These are phyloP conservation scores for Dasysyrphus albostriatus DNA, from an alignment of 2,888 invertebrate genomes.

Conservation along the genomic window DNA sequence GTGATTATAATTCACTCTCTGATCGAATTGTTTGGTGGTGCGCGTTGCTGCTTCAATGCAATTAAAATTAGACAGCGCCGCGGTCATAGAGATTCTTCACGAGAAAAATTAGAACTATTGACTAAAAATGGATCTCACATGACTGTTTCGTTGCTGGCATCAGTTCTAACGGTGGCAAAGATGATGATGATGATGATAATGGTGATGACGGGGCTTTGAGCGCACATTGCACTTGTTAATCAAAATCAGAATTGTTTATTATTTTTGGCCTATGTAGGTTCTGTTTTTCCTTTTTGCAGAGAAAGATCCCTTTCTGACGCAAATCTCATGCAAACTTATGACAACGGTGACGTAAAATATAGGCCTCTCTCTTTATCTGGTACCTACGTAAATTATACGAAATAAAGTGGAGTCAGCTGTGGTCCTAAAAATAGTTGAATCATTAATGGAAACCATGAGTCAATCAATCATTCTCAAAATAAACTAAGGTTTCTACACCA, in stretches of 20 bases:
- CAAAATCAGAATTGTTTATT: constrained; percentile 54
- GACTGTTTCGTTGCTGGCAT: constrained; percentile 30
- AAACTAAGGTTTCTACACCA: not conserved
- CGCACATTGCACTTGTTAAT: constrained; percentile 34
- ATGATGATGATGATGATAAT: constrained; percentile 29
- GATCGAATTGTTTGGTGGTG: constrained; percentile 59
- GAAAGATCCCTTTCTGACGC: constrained; percentile 42
- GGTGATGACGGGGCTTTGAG: constrained; percentile 42
- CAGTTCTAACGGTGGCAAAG: constrained; percentile 14
- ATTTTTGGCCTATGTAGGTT: not conserved
- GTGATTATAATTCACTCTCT: constrained; percentile 22
- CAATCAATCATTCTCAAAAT: constrained; percentile 49
- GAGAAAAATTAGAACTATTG: constrained; percentile 29
- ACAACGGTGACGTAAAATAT: constrained; percentile 49
- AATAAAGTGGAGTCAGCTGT: constrained; percentile 37
- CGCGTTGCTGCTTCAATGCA: constrained; percentile 24
- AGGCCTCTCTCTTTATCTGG: not conserved
- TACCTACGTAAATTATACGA: not conserved
- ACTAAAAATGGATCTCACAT: constrained; percentile 68
- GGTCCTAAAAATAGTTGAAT: constrained; percentile 54
- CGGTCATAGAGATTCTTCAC: constrained; percentile 68
- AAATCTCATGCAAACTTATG: constrained; percentile 28
- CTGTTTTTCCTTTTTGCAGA: constrained; percentile 26
- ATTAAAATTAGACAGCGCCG: constrained; percentile 58
- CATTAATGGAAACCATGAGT: constrained; percentile 11